Conservation (phyloP, 2,797 vertebrate genomes). For the Linurgus olivaceus region DNA sequence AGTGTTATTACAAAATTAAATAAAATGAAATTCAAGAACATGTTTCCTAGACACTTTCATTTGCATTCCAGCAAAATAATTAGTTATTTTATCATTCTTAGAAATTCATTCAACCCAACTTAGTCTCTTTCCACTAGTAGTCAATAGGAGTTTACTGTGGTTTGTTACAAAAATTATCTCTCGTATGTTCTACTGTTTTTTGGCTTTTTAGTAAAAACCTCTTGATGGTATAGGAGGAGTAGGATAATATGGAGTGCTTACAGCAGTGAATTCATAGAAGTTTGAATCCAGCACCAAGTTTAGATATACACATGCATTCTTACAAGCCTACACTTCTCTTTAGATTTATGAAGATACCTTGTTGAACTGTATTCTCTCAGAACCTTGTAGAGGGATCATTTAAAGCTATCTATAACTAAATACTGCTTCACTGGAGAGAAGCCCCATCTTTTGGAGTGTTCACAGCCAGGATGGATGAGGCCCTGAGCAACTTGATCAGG, state of each 20-base stretch:
- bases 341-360: neutral
- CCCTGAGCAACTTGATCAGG: neutral
- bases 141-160: neutral
- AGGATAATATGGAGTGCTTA: neutral
- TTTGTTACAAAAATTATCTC: neutral
- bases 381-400: neutral
- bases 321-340: neutral
- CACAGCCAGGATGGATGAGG: neutral
- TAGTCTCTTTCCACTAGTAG: neutral
- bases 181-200: rapidly evolving
- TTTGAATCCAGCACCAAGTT: neutral
- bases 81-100: neutral
- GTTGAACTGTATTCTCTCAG: neutral
- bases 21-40: neutral
- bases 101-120: neutral
- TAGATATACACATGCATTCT: neutral
- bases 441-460: neutral
- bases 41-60: neutral
- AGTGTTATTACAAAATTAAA: neutral
- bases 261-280: neutral
- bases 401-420: neutral
- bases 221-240: neutral
- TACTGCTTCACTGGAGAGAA: neutral
- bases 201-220: neutral
- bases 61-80: neutral